phyloP scores from a whole-genome alignment of 2,888 invertebrate species.

The Dorcus hopei region DNA sequence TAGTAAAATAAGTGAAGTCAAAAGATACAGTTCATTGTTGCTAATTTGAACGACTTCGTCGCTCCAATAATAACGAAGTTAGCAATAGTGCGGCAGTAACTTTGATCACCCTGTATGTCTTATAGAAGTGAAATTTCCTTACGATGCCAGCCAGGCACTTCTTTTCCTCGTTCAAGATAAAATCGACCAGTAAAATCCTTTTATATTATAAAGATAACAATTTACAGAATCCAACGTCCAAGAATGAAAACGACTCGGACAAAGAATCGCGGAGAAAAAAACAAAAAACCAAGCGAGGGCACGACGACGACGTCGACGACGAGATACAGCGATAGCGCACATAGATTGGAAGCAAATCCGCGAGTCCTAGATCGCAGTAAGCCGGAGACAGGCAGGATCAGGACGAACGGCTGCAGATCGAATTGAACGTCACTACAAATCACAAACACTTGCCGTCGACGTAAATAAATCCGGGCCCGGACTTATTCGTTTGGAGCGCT shows the following conservation, averaged over 20 bases:
- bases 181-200: conserved; percentile 16
- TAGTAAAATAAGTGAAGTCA: no score
- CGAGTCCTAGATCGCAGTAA: conserved; percentile 18
- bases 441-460: conserved; percentile 13
- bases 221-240: conserved; percentile 14
- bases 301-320: not conserved
- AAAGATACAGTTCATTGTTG: no score
- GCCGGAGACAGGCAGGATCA: conserved; percentile 14
- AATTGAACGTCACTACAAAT: not conserved
- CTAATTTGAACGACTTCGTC: no score
- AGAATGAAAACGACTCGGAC: conserved; percentile 10
- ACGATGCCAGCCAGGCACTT: no score
- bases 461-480: conserved; percentile 9
- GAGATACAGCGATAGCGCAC: conserved; percentile 17
- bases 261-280: conserved; percentile 4
- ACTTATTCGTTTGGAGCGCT: conserved; percentile 2
- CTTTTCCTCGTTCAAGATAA: not conserved
- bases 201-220: conserved; percentile 19
- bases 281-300: not conserved
- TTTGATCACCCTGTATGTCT: no score
- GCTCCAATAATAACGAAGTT: no score
- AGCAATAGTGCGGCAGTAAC: no score
- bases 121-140: no score
- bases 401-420: conserved; percentile 10
- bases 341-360: conserved; percentile 21